These are phyloP conservation scores for Zoanthus gigantus DNA, from an alignment of 92 coral and sea anemone genomes.

Conservation along the genomic window DNA sequence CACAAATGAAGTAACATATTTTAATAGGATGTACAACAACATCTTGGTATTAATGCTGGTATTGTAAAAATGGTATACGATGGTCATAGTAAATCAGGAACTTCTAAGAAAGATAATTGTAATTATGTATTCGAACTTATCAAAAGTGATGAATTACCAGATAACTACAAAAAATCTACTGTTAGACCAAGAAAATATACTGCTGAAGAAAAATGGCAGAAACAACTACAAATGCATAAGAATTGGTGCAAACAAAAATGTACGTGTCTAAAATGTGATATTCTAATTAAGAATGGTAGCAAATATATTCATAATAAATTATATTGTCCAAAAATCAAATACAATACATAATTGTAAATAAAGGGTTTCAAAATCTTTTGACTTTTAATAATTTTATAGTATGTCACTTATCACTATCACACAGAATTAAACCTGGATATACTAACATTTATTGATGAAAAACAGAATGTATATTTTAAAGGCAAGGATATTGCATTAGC, in stretches of 20 bases:
- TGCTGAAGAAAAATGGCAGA: not conserved
- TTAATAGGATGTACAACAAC: not conserved
- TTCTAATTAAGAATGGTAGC: not conserved
- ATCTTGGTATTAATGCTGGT: not conserved
- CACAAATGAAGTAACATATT: too few relatives aligned
- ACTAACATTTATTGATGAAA: too few relatives aligned
- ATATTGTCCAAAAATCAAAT: too few relatives aligned
- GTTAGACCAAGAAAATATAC: not conserved
- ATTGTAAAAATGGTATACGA: not conserved
- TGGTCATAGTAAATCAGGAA: not conserved
- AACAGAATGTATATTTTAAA: too few relatives aligned
- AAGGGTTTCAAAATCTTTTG: too few relatives aligned
- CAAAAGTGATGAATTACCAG: not conserved
- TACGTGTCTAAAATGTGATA: not conserved
- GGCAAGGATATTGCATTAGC: too few relatives aligned
- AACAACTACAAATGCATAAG: not conserved
- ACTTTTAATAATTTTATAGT: too few relatives aligned
- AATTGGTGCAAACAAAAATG: not conserved
- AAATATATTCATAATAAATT: not conserved
- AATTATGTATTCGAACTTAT: not conserved
- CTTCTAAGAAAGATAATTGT: not conserved
- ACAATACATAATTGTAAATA: too few relatives aligned
- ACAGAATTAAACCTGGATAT: too few relatives aligned
- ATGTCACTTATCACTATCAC: too few relatives aligned
- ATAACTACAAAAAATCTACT: not conserved